Evolutionary conservation across 2,888 invertebrate genomes (phyloP).

Genomic region (Syrista parreyssii): DNA sequence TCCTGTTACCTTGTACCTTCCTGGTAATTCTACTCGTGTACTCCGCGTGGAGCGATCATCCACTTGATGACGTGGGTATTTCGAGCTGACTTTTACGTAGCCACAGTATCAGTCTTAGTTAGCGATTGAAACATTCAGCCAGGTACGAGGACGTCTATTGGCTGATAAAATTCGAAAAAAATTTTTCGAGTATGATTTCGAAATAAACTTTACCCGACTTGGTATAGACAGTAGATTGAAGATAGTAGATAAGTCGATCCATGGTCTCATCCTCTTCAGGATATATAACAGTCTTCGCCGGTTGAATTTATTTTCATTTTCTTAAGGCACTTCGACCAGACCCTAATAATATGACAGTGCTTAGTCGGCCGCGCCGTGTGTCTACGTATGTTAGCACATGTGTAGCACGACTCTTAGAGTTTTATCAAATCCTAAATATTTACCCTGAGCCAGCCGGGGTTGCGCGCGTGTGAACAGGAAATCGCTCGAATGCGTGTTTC

Average conservation of each 20-base stretch:
- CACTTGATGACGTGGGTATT: background rate
- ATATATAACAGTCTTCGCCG: background rate
- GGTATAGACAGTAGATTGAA: background rate
- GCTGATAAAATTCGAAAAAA: background rate
- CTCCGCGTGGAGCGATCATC: background rate
- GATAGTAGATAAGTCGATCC: background rate
- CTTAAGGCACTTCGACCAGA: background rate
- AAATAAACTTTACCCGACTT: background rate
- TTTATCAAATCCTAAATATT: conserved; percentile 6
- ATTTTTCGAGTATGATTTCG: background rate
- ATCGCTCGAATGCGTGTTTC: background rate
- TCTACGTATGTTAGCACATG: background rate
- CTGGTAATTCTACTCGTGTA: background rate
- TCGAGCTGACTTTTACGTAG: background rate
- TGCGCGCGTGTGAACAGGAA: background rate
- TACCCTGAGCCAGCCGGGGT: background rate
- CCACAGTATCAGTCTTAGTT: background rate
- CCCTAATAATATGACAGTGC: background rate
- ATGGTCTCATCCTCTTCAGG: background rate
- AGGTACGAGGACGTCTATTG: background rate
- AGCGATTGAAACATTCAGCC: background rate
- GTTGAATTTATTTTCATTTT: background rate
- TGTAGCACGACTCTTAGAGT: background rate
- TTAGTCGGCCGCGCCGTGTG: background rate
- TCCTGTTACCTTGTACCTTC: background rate